Evolutionary conservation across 2,113 vertebrate genomes (phyloP).

Genomic region (Clarias gariepinus): DNA sequence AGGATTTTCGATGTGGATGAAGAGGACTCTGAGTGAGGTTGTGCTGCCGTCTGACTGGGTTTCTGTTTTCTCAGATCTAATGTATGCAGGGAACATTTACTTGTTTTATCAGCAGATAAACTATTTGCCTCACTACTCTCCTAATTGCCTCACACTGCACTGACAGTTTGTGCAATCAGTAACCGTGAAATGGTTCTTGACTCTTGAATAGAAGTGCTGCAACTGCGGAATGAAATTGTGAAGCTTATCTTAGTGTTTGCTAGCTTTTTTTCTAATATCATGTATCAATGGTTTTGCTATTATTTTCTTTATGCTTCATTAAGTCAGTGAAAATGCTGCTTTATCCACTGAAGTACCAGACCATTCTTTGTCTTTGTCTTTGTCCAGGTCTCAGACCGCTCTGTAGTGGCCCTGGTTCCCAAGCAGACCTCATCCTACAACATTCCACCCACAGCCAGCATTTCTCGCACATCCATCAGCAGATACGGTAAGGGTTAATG

Average conservation of each 20-base stretch:
- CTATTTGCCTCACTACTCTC: conserved; percentile 27
- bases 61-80: conserved; percentile 1
- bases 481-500: conserved; percentile 86
- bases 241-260: conserved; percentile 11
- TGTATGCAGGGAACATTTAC: conserved; percentile 38
- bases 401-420: conserved; percentile 92
- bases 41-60: conserved; percentile 40
- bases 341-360: neutral
- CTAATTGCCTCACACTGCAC: conserved; percentile 41
- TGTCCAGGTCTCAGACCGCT: conserved; percentile 93
- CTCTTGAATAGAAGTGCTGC: conserved; percentile 3
- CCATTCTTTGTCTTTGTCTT: conserved; percentile 35
- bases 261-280: conserved; percentile 5
- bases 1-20: conserved; percentile 46
- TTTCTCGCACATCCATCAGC: conserved; percentile 93
- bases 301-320: conserved; percentile 29
- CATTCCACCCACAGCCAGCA: conserved; percentile 93
- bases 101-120: conserved; percentile 35
- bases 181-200: conserved; percentile 27
- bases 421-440: conserved; percentile 99
- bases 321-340: conserved; percentile 23
- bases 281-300: conserved; percentile 32
- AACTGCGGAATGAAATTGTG: neutral
- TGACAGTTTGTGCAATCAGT: conserved; percentile 18
- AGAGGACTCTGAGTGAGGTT: conserved; percentile 55